Evolutionary conservation across 1,140 invertebrate species (phyloP).

Genomic region (Euglossa dilemma): DNA sequence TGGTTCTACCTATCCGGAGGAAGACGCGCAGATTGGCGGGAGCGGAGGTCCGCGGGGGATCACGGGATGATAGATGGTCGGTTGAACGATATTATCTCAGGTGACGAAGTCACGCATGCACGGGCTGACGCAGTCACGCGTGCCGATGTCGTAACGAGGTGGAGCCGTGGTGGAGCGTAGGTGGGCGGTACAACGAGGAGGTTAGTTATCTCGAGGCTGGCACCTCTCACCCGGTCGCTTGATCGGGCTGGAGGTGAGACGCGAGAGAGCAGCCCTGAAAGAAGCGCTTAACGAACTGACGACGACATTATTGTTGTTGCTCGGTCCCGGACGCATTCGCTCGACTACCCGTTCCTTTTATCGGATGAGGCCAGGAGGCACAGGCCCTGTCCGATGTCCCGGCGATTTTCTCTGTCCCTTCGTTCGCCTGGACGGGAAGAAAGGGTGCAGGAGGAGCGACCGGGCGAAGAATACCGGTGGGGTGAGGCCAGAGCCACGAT

Average conservation of each 20-base stretch:
- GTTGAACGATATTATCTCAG: constrained; percentile 68
- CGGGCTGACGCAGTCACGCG: constrained; percentile 44
- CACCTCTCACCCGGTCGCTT: not conserved
- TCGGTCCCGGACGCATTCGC: constrained; percentile 65
- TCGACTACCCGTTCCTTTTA: constrained; percentile 74
- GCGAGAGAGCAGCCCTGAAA: constrained; percentile 59
- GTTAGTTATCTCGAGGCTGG: constrained; percentile 64
- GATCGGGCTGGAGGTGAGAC: constrained; percentile 47
- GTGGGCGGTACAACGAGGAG: constrained; percentile 21
- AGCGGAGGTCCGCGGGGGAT: constrained; percentile 33
- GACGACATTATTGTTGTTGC: constrained; percentile 76
- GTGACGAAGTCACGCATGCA: constrained; percentile 70
- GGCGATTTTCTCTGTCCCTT: constrained; percentile 56
- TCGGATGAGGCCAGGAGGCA: constrained; percentile 73
- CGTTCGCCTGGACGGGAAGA: constrained; percentile 41
- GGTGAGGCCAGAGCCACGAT: constrained; percentile 51
- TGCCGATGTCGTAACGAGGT: constrained; percentile 62
- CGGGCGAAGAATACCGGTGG: not conserved
- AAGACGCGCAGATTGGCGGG: not conserved
- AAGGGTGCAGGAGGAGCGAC: constrained; percentile 31
- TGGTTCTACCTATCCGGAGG: not conserved
- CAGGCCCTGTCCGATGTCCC: constrained; percentile 39
- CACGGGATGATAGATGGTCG: constrained; percentile 64
- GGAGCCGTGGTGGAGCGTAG: constrained; percentile 46
- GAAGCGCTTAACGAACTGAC: constrained; percentile 77